Conservation (phyloP, 2,888 invertebrate genomes). For the Idaea straminata region DNA sequence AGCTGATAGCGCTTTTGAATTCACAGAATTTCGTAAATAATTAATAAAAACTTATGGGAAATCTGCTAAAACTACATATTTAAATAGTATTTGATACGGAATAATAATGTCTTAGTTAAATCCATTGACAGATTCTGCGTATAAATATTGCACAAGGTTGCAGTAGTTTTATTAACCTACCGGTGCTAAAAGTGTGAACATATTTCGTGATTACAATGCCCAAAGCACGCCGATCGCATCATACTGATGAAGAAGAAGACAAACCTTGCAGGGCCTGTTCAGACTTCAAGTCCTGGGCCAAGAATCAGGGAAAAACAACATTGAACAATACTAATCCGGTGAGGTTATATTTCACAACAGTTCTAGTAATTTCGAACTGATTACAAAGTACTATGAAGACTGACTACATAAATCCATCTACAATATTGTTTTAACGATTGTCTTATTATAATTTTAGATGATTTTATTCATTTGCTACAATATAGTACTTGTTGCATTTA, state of each 20-base stretch:
- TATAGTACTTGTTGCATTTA: no score
- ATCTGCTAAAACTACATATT: neutral
- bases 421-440: neutral
- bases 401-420: constrained; percentile 1
- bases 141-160: constrained; percentile 42
- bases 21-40: neutral
- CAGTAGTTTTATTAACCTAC: constrained; percentile 7
- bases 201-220: constrained; percentile 46
- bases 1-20: neutral
- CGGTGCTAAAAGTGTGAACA: neutral
- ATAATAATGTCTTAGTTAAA: neutral
- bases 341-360: constrained; percentile 42
- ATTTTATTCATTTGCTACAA: no score
- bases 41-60: neutral
- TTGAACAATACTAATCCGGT: constrained; percentile 49
- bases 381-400: constrained; percentile 7
- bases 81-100: neutral
- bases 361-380: constrained; percentile 24
- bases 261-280: constrained; percentile 85
- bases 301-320: constrained; percentile 73
- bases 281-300: constrained; percentile 87
- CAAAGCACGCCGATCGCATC: constrained; percentile 24
- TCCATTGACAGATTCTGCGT: neutral
- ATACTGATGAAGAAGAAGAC: constrained; percentile 63
- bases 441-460: no score